A percentile compares a stretch with the other conserved stretches of the same genome.
Conservation (phyloP, 2,797 vertebrate genomes). For the Halcyon badia region DNA sequence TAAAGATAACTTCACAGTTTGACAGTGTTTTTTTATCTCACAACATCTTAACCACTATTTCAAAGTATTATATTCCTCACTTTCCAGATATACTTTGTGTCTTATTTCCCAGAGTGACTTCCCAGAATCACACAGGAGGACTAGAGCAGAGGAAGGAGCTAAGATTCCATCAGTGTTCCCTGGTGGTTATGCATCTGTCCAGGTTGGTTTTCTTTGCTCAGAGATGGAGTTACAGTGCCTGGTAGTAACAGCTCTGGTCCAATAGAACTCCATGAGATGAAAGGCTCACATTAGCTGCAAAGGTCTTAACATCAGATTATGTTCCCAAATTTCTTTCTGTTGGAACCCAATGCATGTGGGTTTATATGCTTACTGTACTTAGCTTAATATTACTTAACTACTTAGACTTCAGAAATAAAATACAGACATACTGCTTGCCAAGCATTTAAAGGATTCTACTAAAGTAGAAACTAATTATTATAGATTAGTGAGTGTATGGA, state of each 20-base stretch:
- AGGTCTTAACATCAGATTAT: background rate
- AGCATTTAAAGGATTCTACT: background rate
- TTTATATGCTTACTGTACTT: background rate
- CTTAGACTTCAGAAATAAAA: slow-evolving; percentile 9
- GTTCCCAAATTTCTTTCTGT: background rate
- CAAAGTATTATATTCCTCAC: background rate
- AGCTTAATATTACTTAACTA: background rate
- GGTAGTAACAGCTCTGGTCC: background rate
- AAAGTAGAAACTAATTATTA: background rate
- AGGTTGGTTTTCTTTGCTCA: background rate
- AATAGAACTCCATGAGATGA: background rate
- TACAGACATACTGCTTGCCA: background rate
- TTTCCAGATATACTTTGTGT: background rate
- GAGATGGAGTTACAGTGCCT: background rate
- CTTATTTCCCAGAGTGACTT: background rate
- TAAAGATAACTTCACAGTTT: background rate
- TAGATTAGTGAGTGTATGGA: background rate
- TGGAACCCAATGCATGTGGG: background rate
- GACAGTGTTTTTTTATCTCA: background rate
- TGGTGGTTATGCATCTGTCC: background rate
- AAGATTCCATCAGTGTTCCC: background rate
- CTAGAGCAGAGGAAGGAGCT: background rate
- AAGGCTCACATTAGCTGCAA: background rate
- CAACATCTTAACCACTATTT: background rate
- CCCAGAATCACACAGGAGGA: background rate